Base-by-base conservation (phyloP, 2,797 vertebrate genomes). In the Saxicola maurus region DNA sequence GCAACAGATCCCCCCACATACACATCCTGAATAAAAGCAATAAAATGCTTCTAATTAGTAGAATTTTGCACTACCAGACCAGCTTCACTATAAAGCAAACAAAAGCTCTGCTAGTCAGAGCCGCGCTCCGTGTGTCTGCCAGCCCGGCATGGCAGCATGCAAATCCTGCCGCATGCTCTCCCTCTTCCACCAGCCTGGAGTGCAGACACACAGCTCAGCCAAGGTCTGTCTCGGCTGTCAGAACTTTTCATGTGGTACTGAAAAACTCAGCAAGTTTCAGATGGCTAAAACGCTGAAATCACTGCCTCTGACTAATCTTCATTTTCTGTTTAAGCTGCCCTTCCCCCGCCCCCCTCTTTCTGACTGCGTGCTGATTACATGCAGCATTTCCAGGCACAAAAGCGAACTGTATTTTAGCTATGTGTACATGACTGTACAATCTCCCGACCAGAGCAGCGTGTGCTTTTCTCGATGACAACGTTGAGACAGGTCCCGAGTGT, bases 401-500 rank as follows among this genome's bases (percentile, higher is more conserved):
- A 77, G 64, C 2, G 2, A 74, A 15, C 61, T 72, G 86, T 51
- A 33, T 82, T 87, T 74, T 16, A 79, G 79, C 65, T 85, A 19
- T 67, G 79, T 45, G 48, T 82, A 45, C 85, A 66, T 53, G 80
- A 73, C 56, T 42, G 71, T 78, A 78, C 82, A 35, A 61, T 66
- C 89, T 72, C 82, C 66, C n/a, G 0, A 60, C 7, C 62, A 60
- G 69, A 83, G 25, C 60, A 69, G 37, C 30, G 10, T 72, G 43
- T 73, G 69, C 75, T 66, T 84, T 80, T 71, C 86, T 82, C 10
- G 25, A 76, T 86, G 85, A 92, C 89, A 86, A 86, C 9, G 57
- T 5, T 77, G 88, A 93, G 93, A 94, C 73, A 83, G 85, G 88
- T 90, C 69, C 87, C 4, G 5, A 75, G 88, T 80, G 87, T 91